A percentile compares a stretch with the other conserved stretches of the same genome.
Conservation (phyloP, 1,140 invertebrate genomes). For the Drosophila rufa region DNA sequence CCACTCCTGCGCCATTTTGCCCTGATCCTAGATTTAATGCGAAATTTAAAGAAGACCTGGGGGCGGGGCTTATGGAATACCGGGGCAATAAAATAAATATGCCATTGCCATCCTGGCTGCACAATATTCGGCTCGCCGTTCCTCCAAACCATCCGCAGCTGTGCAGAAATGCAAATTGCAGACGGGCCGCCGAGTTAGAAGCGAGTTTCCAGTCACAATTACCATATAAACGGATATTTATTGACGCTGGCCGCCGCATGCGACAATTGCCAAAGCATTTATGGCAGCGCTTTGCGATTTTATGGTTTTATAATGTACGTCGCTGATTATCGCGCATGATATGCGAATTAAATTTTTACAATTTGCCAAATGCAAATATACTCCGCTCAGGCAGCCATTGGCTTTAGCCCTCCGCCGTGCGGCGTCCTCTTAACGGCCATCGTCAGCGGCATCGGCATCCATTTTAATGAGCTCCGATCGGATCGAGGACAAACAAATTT, state of each 20-base stretch:
- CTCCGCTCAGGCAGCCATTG: conserved; percentile 24
- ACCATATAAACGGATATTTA: conserved; percentile 82
- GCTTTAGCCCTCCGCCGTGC: conserved; percentile 29
- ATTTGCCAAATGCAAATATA: conserved; percentile 79
- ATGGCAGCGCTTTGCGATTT: conserved; percentile 76
- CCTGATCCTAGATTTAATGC: conserved; percentile 40
- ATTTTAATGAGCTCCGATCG: conserved; percentile 64
- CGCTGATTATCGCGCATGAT: conserved; percentile 82
- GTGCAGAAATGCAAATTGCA: conserved; percentile 71
- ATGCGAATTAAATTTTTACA: conserved; percentile 83
- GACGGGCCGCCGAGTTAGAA: conserved; percentile 51
- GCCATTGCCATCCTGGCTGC: conserved; percentile 41
- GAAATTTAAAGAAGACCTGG: conserved; percentile 18
- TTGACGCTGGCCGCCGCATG: conserved; percentile 67
- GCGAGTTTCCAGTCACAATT: conserved; percentile 58
- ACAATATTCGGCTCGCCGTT: conserved; percentile 38
- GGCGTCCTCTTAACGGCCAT: conserved; percentile 37
- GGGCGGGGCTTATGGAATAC: conserved; percentile 3
- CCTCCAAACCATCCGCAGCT: conserved; percentile 64
- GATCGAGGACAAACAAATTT: conserved; percentile 60
- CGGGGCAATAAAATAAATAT: conserved; percentile 65
- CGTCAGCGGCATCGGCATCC: conserved; percentile 39
- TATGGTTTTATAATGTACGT: conserved; percentile 81
- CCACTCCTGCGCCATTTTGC: conserved; percentile 63
- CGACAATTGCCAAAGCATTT: conserved; percentile 75